Conservation (phyloP, 2,113 vertebrate species). For the Cyrtonyx montezumae region DNA sequence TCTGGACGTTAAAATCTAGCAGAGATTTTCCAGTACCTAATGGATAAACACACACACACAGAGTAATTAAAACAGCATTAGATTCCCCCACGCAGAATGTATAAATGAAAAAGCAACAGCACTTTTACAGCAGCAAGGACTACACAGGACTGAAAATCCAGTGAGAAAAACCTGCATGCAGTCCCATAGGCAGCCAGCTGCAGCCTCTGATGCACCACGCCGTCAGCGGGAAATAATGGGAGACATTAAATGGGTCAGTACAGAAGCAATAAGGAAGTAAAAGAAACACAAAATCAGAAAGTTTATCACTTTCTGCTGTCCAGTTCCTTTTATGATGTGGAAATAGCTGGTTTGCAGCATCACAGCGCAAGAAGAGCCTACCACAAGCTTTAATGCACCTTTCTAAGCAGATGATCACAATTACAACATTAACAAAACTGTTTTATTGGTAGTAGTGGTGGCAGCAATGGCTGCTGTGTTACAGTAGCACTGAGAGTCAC, state of each 20-base stretch:
- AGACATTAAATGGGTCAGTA: background rate
- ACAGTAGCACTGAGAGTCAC: background rate
- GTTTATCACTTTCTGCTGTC: background rate
- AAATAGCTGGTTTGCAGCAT: background rate
- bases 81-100: background rate
- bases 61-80: background rate
- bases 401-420: background rate
- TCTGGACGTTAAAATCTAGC: background rate
- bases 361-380: background rate
- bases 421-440: background rate
- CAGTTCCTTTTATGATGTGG: background rate
- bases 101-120: background rate
- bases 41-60: background rate
- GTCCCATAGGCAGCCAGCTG: background rate
- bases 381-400: background rate
- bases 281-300: background rate
- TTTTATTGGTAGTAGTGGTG: background rate
- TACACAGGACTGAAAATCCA: background rate
- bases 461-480: background rate
- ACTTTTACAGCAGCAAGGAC: background rate
- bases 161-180: background rate
- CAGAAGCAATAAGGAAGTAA: background rate
- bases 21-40: background rate
- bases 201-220: fast-evolving
- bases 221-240: background rate